Percentiles rank a stretch among this genome's conserved stretches.
phyloP scores from a whole-genome alignment of 2,113 vertebrate species.

The Phylloscopus trochiloides region DNA sequence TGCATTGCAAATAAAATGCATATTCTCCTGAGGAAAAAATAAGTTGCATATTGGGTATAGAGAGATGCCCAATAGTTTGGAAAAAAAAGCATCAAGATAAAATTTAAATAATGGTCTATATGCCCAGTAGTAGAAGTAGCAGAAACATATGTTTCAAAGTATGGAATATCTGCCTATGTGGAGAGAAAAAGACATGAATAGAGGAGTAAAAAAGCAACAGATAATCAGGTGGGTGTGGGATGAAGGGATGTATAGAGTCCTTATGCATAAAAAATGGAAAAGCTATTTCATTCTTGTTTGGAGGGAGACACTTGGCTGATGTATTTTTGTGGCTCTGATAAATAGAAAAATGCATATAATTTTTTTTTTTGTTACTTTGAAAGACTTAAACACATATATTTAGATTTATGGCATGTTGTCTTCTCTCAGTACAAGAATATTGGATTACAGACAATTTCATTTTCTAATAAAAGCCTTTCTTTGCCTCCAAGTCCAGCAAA shows the following conservation, averaged over 20 bases:
- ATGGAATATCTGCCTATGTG: neutral
- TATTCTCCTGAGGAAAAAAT: neutral
- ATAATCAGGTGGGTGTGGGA: fast-evolving
- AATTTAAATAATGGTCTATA: neutral
- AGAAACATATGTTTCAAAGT: neutral
- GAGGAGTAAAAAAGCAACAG: neutral
- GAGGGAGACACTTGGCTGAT: neutral
- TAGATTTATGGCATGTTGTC: neutral
- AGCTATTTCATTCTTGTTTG: neutral
- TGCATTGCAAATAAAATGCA: neutral
- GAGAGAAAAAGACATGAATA: neutral
- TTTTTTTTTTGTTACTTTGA: neutral
- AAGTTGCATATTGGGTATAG: neutral
- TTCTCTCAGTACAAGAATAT: neutral
- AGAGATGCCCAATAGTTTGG: neutral
- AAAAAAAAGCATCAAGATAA: neutral
- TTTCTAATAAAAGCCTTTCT: neutral
- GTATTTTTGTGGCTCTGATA: neutral
- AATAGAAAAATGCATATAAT: neutral
- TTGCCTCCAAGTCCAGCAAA: neutral
- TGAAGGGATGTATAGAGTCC: neutral
- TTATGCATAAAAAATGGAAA: neutral
- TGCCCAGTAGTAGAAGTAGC: too few species aligned
- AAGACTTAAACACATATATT: neutral
- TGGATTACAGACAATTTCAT: neutral